These are phyloP conservation scores for Xenops minutus DNA, from an alignment of 2,797 vertebrate species.

Conservation along the genomic window DNA sequence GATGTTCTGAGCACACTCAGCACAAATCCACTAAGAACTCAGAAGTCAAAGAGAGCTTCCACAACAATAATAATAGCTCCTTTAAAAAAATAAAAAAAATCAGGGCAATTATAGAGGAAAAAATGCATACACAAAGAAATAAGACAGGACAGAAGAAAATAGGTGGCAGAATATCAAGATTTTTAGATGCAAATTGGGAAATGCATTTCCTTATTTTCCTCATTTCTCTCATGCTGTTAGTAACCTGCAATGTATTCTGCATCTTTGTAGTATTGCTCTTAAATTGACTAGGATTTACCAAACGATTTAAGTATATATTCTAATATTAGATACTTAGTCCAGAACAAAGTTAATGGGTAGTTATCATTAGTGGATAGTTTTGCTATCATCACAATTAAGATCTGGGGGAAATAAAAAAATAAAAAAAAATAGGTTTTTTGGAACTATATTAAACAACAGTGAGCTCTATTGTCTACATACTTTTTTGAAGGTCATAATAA, in stretches of 20 bases:
- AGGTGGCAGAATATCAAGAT: not conserved
- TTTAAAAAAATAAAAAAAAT: not conserved
- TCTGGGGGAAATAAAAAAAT: not conserved
- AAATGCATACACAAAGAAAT: not conserved
- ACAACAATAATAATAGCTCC: not conserved
- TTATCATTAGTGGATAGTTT: conserved; percentile 1
- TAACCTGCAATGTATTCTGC: not conserved
- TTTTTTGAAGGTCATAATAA: conserved; percentile 25
- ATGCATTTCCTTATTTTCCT: not conserved
- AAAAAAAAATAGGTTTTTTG: no score
- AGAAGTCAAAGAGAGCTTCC: not conserved
- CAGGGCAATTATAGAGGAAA: not conserved
- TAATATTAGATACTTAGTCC: conserved; percentile 19
- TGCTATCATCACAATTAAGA: not conserved
- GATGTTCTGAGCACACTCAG: not conserved
- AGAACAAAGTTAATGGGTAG: conserved; percentile 33
- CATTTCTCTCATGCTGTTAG: not conserved
- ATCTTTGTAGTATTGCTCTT: not conserved
- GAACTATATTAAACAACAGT: not conserved
- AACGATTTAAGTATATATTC: not conserved
- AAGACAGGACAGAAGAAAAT: not conserved
- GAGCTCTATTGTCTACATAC: not conserved
- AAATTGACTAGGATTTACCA: conserved; percentile 30
- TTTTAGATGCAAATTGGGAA: not conserved
- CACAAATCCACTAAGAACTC: not conserved